Percentiles rank a stretch among this genome's conserved stretches.
Evolutionary conservation across 2,797 vertebrate genomes (phyloP).

Genomic region (Acanthis flammea): DNA sequence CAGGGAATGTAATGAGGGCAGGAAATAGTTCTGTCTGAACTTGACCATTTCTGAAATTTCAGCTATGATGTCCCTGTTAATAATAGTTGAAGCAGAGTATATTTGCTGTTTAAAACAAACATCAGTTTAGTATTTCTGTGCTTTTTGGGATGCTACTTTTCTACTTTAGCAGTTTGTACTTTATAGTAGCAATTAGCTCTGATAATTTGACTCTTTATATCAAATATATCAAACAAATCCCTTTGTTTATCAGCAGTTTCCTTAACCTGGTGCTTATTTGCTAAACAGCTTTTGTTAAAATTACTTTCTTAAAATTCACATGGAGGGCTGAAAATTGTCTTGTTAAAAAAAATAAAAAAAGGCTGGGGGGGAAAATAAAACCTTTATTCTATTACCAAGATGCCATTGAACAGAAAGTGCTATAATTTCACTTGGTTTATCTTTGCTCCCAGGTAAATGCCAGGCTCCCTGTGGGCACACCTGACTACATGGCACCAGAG

Average conservation of each 20-base stretch:
- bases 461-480: conserved; percentile 84
- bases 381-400: background rate
- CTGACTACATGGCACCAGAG: conserved; percentile 93
- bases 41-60: background rate
- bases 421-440: background rate
- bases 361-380: fast-evolving
- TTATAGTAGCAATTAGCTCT: background rate
- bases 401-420: background rate
- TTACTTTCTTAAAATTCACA: background rate
- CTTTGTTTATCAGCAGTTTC: background rate
- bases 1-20: background rate
- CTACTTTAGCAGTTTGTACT: background rate
- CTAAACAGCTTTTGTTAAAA: background rate
- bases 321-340: background rate
- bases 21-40: background rate
- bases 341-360: background rate
- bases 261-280: background rate
- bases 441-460: conserved; percentile 81
- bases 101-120: background rate
- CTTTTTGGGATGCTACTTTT: background rate
- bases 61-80: background rate
- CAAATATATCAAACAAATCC: background rate
- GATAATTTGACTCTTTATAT: background rate
- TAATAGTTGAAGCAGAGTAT: background rate
- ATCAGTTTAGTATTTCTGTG: background rate